Base-by-base conservation (phyloP, 2,888 invertebrate genomes). In the Coelinius sp. region DNA sequence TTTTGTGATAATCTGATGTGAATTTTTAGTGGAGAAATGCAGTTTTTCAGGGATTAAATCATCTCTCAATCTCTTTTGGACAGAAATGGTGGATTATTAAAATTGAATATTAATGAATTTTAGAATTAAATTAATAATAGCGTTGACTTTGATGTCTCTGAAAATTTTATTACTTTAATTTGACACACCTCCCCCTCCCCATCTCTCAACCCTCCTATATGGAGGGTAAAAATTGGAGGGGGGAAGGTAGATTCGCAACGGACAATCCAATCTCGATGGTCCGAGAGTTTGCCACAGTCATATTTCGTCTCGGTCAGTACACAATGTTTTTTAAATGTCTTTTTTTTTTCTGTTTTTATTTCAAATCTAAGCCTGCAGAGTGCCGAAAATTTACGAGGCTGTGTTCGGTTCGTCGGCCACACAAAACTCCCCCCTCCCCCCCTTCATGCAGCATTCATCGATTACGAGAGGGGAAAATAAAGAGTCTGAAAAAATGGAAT, bases 81-180 rank as follows among this genome's bases (percentile, higher is more conserved):
- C 49, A 20, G 6, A 3, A 14, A 49, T 41, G 14, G 14, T 6
- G 14, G 8, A 41, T 41, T 2, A n/a, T 8, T 2, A 20, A 6
- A 49, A 49, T 49, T 20, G 8, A 20, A 6, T 67, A 31, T 27
- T 31, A 10, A 14, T 10, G 20, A 35, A 38, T 35, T 14, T 3
- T 20, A 38, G 20, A 38, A 35, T 38, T n/a, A 7, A 44, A 67
- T 22, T 24, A 67, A 25, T 41, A 20, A 65, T 20, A 10, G 25
- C 14, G 7, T 20, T 31, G 49, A 41, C 44, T 25, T 59, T 44
- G 38, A 68, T 56, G 56, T 68, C 56, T n/a, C 41, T 38, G 49
- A 35, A 71, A 75, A 73, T 73, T 67, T 73, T 71, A 75, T 75
- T 70, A 75, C 71, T 66, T 64, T 44, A 71, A 71, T 68, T 73